A percentile compares a stretch with the other conserved stretches of the same genome.
These are phyloP conservation scores for Odontamblyopus lacepedii DNA, from an alignment of 2,797 vertebrate species.

Conservation along the genomic window DNA sequence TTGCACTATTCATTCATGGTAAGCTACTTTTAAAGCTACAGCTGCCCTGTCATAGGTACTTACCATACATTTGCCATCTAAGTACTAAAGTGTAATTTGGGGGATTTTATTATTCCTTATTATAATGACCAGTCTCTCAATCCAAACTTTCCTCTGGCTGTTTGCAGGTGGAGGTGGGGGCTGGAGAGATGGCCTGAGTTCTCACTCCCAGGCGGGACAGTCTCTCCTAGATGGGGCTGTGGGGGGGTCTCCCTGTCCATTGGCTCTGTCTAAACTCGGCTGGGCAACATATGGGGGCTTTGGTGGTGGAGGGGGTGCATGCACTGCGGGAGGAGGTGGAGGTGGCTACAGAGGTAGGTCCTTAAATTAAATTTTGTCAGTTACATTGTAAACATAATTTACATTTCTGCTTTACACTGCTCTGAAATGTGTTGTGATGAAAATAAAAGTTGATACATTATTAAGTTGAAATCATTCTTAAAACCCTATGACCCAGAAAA, in stretches of 20 bases:
- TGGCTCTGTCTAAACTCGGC: conserved; percentile 79
- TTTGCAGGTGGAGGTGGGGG: conserved; percentile 83
- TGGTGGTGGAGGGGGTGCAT: conserved; percentile 89
- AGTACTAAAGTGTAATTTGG: no score
- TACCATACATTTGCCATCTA: no score
- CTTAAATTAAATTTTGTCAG: background rate
- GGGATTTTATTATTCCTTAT: background rate
- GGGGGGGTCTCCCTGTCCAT: conserved; percentile 84
- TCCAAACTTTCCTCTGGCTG: background rate
- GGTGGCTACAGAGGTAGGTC: conserved; percentile 87
- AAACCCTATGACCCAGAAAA: background rate
- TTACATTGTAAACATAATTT: background rate
- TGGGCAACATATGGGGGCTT: conserved; percentile 90
- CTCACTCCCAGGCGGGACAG: conserved; percentile 75
- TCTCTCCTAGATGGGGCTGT: conserved; percentile 84
- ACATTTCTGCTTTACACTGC: background rate
- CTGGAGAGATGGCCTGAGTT: conserved; percentile 76
- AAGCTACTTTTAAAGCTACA: no score
- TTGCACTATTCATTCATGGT: no score
- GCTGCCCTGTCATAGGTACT: no score
- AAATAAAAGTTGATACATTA: background rate
- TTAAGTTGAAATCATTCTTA: background rate
- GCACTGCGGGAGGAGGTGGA: conserved; percentile 87
- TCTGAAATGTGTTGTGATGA: background rate
- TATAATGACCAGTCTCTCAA: background rate